A percentile compares a stretch with the other conserved stretches of the same genome.
phyloP scores from a whole-genome alignment of 2,888 invertebrate genomes.

The Melanargia galathea region DNA sequence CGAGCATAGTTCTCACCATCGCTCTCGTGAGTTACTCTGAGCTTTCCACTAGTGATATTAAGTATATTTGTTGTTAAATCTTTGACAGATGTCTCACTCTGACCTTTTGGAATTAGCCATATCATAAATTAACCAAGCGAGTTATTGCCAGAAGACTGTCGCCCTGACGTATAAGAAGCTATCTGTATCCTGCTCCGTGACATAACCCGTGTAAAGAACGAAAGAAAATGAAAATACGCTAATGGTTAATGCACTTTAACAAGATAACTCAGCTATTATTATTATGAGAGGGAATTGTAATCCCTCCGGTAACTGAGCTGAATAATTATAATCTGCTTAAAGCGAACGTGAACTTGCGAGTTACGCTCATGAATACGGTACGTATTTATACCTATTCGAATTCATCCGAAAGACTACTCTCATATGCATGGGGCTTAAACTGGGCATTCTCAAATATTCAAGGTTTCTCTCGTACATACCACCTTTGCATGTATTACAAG shows the following conservation, averaged over 20 bases:
- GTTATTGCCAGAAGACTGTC: no score
- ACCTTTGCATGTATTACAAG: no score
- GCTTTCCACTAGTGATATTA: no score
- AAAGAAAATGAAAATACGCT: background rate
- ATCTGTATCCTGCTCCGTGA: background rate
- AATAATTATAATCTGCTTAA: constrained; percentile 9
- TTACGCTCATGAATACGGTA: constrained; percentile 8
- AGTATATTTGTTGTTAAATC: no score
- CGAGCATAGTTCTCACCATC: no score
- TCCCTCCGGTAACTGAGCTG: background rate
- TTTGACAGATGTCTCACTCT: no score
- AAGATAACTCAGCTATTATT: background rate
- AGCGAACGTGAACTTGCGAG: background rate
- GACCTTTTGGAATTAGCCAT: no score
- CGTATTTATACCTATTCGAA: background rate
- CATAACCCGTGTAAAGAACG: background rate
- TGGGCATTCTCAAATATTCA: background rate
- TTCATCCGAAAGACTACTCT: constrained; percentile 1
- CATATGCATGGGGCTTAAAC: constrained; percentile 11
- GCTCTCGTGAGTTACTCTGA: no score
- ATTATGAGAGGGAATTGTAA: background rate
- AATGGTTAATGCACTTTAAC: constrained; percentile 1
- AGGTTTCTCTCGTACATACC: background rate
- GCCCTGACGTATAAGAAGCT: background rate
- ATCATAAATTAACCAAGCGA: no score